Evolutionary conservation across 2,888 invertebrate species (phyloP).

Genomic region (Pyrrhopygopsis socrates): DNA sequence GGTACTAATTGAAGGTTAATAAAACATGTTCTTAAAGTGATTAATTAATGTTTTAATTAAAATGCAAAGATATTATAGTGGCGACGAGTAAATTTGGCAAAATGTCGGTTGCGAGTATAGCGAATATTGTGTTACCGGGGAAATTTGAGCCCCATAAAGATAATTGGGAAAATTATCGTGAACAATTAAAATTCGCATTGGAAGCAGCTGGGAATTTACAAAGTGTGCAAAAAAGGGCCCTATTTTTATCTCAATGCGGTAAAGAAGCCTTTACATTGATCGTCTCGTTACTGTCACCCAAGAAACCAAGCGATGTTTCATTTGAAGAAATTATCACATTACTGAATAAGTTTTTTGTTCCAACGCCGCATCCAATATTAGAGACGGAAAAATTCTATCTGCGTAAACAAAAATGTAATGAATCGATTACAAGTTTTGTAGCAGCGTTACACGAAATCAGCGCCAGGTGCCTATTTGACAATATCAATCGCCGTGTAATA

Average conservation of each 20-base stretch:
- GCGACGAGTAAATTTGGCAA: not conserved
- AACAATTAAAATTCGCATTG: constrained; percentile 27
- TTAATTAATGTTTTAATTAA: not conserved
- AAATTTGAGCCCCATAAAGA: constrained; percentile 28
- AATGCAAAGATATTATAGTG: not conserved
- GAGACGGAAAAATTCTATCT: constrained; percentile 25
- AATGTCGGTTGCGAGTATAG: constrained; percentile 13
- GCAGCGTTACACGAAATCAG: constrained; percentile 69
- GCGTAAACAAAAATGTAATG: constrained; percentile 24
- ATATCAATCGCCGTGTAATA: too few relatives aligned
- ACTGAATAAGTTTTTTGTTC: not conserved
- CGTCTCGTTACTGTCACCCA: constrained; percentile 20
- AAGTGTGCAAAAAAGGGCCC: constrained; percentile 28
- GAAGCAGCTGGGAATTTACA: constrained; percentile 18
- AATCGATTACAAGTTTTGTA: constrained; percentile 18
- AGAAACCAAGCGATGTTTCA: constrained; percentile 18
- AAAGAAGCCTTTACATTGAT: constrained; percentile 33
- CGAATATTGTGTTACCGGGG: constrained; percentile 25
- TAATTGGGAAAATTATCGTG: constrained; percentile 37
- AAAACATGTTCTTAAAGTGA: not conserved
- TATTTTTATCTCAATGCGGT: constrained; percentile 37
- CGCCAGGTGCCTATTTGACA: constrained; percentile 69
- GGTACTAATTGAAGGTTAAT: constrained; percentile 99
- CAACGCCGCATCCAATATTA: not conserved
- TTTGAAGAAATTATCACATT: constrained; percentile 19